Conservation (phyloP, 2,113 vertebrate genomes). For the Fulica atra region DNA sequence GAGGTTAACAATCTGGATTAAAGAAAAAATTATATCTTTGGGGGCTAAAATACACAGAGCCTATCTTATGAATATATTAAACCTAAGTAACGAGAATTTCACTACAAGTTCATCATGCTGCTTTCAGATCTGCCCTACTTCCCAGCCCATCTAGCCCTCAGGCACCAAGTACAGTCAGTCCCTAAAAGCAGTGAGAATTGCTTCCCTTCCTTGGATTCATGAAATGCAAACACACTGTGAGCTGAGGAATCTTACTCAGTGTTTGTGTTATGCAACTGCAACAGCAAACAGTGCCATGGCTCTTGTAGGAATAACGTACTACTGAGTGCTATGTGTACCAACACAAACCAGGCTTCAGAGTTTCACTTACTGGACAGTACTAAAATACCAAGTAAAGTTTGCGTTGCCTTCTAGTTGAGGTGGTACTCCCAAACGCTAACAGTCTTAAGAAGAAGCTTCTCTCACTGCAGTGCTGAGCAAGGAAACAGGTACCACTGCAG, state of each 20-base stretch:
- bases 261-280: conserved; percentile 8
- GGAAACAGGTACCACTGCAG: neutral
- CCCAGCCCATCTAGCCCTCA: neutral
- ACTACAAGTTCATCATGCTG: neutral
- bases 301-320: neutral
- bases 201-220: neutral
- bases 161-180: conserved; percentile 1
- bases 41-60: neutral
- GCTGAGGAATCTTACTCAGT: neutral
- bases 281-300: neutral
- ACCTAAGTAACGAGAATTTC: neutral
- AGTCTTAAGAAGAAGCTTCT: neutral
- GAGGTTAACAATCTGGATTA: neutral
- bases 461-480: neutral
- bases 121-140: neutral
- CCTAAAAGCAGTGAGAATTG: neutral
- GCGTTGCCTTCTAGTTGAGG: neutral
- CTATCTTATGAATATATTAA: neutral
- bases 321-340: neutral
- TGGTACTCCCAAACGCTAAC: neutral
- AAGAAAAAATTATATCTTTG: neutral
- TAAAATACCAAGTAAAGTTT: neutral
- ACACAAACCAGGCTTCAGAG: neutral
- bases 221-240: neutral
- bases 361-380: neutral